Percentiles rank a stretch among this genome's conserved stretches.
Conservation (phyloP, 2,113 vertebrate species). For the Ceyx cyanopectus region DNA sequence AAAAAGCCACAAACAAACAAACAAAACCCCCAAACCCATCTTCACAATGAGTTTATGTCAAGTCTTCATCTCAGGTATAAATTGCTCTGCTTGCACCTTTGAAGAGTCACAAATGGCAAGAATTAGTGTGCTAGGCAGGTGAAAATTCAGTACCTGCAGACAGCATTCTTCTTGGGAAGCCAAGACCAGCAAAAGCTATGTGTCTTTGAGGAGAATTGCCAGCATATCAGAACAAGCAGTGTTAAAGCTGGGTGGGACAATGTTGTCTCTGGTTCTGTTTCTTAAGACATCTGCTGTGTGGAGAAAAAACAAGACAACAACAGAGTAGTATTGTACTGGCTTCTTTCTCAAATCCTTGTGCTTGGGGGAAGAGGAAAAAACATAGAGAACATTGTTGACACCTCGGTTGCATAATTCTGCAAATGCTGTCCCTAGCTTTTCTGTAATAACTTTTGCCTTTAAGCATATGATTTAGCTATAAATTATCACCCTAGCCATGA, state of each 20-base stretch:
- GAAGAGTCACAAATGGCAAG: background rate
- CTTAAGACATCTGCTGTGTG: background rate
- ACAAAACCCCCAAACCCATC: background rate
- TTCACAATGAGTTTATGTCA: background rate
- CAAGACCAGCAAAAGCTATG: background rate
- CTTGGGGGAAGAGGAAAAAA: conserved; percentile 44
- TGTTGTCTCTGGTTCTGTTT: background rate
- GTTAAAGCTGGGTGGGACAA: background rate
- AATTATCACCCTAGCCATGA: conserved; percentile 71
- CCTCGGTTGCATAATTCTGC: conserved; percentile 36
- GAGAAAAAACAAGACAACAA: background rate
- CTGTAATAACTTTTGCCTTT: conserved; percentile 72
- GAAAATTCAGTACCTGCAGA: background rate
- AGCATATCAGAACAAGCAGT: background rate
- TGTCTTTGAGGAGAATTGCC: background rate
- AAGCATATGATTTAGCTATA: conserved; percentile 72
- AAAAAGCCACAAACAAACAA: too few relatives aligned
- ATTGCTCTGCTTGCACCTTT: background rate
- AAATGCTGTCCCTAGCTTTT: conserved; percentile 50
- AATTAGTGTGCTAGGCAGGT: background rate
- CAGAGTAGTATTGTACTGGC: background rate
- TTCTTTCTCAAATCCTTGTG: conserved; percentile 40
- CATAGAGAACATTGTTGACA: conserved; percentile 1
- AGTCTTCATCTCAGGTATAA: background rate
- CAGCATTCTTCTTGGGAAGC: background rate